These are phyloP conservation scores for Dipodomys ordii DNA, from an alignment of 2,113 vertebrate genomes.

Conservation along the genomic window DNA sequence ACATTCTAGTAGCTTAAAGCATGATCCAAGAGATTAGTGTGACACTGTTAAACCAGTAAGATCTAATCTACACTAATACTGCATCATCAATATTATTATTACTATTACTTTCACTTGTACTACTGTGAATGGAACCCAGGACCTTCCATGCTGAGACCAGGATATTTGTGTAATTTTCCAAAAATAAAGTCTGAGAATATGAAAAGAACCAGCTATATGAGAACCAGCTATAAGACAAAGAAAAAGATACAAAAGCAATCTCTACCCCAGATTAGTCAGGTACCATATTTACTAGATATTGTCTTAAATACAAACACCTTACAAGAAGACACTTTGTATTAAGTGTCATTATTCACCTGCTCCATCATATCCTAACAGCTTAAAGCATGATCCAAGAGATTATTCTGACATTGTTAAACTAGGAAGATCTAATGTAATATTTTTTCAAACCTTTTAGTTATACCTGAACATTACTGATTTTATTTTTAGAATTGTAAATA, in stretches of 20 bases:
- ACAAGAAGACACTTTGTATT: not conserved
- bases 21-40: no score
- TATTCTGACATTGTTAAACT: not conserved
- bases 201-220: not conserved
- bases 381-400: not conserved
- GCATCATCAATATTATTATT: no score
- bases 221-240: not conserved
- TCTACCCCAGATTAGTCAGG: not conserved
- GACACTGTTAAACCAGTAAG: no score
- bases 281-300: not conserved
- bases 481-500: not conserved
- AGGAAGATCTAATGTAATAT: conserved; percentile 1
- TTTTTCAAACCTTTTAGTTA: not conserved
- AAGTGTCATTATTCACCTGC: not conserved
- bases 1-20: no score
- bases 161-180: not conserved
- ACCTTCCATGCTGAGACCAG: not conserved
- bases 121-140: not conserved
- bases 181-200: not conserved
- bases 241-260: not conserved
- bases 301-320: not conserved
- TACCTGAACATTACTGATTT: not conserved
- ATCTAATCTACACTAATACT: no score
- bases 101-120: not conserved
- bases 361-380: not conserved